Evolutionary conservation across 2,113 vertebrate species (phyloP).

Genomic region (Oplegnathus fasciatus): DNA sequence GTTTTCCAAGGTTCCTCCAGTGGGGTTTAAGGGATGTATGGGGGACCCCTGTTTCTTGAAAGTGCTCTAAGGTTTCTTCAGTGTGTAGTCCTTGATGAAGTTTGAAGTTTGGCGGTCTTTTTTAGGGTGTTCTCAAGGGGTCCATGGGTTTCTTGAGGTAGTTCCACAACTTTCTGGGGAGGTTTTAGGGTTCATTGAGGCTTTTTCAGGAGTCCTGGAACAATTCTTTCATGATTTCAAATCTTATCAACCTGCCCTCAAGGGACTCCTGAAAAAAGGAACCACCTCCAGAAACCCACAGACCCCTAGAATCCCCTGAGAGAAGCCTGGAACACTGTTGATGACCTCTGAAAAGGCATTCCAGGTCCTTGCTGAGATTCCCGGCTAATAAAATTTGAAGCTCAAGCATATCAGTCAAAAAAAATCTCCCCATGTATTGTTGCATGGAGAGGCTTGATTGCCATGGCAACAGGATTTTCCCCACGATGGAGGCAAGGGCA

Average conservation of each 20-base stretch:
- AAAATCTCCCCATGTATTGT: neutral
- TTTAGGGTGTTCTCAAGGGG: neutral
- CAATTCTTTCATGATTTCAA: neutral
- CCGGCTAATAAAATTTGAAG: neutral
- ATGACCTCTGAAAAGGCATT: neutral
- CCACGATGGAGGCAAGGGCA: slow-evolving; percentile 13
- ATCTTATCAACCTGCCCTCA: too few relatives aligned
- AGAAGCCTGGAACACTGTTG: neutral
- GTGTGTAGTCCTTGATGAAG: neutral
- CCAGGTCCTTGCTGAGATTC: neutral
- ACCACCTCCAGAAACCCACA: neutral
- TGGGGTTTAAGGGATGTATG: neutral
- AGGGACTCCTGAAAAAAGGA: neutral
- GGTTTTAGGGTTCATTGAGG: slow-evolving; percentile 8
- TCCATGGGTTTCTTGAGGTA: slow-evolving; percentile 8
- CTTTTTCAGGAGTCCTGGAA: neutral
- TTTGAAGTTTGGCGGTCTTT: neutral
- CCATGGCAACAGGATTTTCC: slow-evolving; percentile 70
- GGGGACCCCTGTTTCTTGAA: neutral
- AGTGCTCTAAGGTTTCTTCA: neutral
- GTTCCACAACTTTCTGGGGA: slow-evolving; percentile 1
- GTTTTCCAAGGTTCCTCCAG: neutral
- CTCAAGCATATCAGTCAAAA: neutral
- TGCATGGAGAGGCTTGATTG: slow-evolving; percentile 55
- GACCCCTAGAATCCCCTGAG: too few relatives aligned